Evolutionary conservation across 2,888 invertebrate genomes (phyloP), one percentile per base, ranked within the genome.

Genomic region (Actias luna): DNA sequence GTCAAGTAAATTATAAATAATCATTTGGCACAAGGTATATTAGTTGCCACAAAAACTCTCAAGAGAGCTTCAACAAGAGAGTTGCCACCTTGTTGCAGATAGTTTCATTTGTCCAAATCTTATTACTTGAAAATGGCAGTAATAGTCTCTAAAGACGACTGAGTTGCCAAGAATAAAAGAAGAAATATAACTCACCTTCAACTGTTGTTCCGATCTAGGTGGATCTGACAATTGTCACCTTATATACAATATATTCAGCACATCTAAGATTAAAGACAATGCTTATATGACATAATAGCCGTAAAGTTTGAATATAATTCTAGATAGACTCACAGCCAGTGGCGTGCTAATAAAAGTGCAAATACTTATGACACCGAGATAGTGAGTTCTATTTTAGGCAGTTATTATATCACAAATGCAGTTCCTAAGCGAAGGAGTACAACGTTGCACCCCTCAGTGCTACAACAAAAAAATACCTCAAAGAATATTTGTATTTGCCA

Each of bases 401-500:
- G 71, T 74, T 0, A 78, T 77, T 0, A 79, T 74, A 39, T 73
- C 67, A 33, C 73, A 68, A 16, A 79, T 77, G 52, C 71, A 77
- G 12, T 77, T 71, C 61, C 77, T 77, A 74, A 60, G 1, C 72
- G 72, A 31, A 78, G 64, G 8, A 69, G 67, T 62, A 75, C 65
- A 3, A 74, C 63, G 33, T 70, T 69, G 67, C 69, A 72, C 0
- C 78, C 77, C 14, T 79, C 80, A 39, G 65, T 62, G 8, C 77
- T 42, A 0, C 73, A 65, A n/a, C 72, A 70, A 5, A 79, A 66
- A 29, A 75, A 66, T 7, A 75, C 78, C 59, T 79, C 77, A 5
- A 69, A 63, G 31, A 72, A 73, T 7, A 76, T 65, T 10, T 77
- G 69, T 3, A 93, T 94, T 81, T 96, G 95, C 94, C 96, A 95